Evolutionary conservation across 2,888 invertebrate species (phyloP).

Genomic region (Stramonita haemastoma): DNA sequence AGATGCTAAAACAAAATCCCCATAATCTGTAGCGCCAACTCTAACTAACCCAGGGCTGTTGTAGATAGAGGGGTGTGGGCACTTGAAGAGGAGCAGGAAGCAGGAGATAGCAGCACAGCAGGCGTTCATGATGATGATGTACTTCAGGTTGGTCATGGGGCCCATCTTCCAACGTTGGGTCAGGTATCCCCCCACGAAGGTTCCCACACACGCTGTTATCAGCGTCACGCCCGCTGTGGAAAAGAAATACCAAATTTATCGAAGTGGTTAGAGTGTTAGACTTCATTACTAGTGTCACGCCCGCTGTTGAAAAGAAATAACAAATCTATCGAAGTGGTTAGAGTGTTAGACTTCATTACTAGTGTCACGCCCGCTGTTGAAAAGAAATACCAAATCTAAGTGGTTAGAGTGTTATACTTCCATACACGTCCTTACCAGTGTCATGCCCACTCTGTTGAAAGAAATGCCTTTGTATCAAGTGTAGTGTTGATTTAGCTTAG

Average conservation of each 20-base stretch:
- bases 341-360: too few species aligned
- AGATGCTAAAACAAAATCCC: too few species aligned
- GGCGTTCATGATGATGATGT: not conserved
- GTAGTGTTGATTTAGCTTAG: too few species aligned
- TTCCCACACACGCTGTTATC: slow-evolving; percentile 31
- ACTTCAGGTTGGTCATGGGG: slow-evolving; percentile 35
- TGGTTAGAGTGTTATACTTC: too few species aligned
- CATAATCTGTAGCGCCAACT: not conserved
- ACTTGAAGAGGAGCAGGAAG: slow-evolving; percentile 16
- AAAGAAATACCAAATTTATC: too few species aligned
- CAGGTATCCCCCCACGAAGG: slow-evolving; percentile 47
- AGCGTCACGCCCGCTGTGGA: slow-evolving; percentile 27
- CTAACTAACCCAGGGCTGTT: slow-evolving; percentile 43
- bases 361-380: slow-evolving; percentile 23
- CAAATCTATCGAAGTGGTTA: too few species aligned
- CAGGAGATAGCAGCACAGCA: not conserved
- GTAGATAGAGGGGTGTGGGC: slow-evolving; percentile 40
- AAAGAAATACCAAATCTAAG: too few species aligned
- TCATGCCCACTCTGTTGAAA: not conserved
- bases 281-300: slow-evolving; percentile 18
- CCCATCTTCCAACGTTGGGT: slow-evolving; percentile 47
- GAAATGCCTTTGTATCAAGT: too few species aligned
- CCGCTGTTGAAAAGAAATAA: not conserved
- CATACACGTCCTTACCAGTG: slow-evolving; percentile 26
- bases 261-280: too few species aligned